Conservation (phyloP, 2,888 invertebrate species). For the Argyra leucocephala region DNA sequence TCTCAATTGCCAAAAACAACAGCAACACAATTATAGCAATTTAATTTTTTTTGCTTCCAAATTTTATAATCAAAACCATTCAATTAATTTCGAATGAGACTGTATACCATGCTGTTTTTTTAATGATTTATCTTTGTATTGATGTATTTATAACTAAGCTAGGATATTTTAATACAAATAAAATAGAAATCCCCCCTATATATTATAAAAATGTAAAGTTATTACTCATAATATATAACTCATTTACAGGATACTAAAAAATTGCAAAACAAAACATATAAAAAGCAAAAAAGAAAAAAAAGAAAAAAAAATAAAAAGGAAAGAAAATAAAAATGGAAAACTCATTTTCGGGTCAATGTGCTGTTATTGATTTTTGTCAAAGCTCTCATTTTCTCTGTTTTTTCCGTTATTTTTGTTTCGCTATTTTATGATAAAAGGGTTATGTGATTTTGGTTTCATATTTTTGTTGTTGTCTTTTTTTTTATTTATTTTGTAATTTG, state of each 20-base stretch:
- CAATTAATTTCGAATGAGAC: too few species aligned
- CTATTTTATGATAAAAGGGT: constrained; percentile 6
- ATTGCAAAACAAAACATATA: too few species aligned
- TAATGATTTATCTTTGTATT: background rate
- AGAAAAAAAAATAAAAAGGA: background rate
- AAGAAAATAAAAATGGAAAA: background rate
- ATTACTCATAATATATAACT: too few species aligned
- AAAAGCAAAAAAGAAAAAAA: background rate
- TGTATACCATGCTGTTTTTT: background rate
- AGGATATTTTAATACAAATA: background rate
- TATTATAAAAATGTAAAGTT: background rate
- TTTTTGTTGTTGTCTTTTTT: too few species aligned
- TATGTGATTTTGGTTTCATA: background rate
- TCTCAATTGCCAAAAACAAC: too few species aligned
- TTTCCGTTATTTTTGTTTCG: constrained; percentile 2
- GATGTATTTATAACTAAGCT: background rate
- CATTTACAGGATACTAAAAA: too few species aligned
- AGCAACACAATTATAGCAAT: too few species aligned
- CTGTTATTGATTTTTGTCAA: constrained; percentile 6
- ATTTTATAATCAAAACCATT: too few species aligned
- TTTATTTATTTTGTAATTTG: background rate
- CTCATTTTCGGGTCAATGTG: constrained; percentile 2
- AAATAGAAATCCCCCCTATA: background rate
- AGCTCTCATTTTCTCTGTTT: background rate
- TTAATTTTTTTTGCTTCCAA: too few species aligned